These are phyloP conservation scores for Trachelipus rathkii DNA, from an alignment of 1,140 invertebrate species.

Conservation along the genomic window DNA sequence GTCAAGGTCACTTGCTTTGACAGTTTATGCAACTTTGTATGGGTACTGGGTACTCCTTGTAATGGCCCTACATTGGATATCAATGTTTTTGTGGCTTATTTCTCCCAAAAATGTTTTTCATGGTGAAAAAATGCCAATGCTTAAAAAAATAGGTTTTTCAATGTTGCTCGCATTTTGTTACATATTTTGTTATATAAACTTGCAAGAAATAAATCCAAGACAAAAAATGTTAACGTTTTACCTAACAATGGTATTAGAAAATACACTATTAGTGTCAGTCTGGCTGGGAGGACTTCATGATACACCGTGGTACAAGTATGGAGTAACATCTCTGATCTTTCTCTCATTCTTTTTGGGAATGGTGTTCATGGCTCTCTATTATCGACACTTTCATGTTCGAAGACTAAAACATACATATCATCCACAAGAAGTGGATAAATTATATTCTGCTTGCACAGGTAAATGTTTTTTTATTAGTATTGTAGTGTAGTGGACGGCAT, in stretches of 20 bases:
- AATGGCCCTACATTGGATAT: constrained; percentile 72
- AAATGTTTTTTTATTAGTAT: constrained; percentile 11
- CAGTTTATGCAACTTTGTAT: constrained; percentile 79
- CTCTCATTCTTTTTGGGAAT: constrained; percentile 72
- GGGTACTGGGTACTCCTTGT: constrained; percentile 77
- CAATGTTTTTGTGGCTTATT: constrained; percentile 79
- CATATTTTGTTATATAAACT: constrained; percentile 84
- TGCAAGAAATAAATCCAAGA: constrained; percentile 71
- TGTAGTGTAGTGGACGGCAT: not conserved
- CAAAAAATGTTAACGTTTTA: constrained; percentile 83
- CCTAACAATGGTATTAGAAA: constrained; percentile 86
- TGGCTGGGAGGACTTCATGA: constrained; percentile 59
- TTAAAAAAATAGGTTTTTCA: constrained; percentile 62
- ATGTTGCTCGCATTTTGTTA: constrained; percentile 78
- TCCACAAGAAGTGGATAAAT: constrained; percentile 24
- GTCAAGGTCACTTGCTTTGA: constrained; percentile 71
- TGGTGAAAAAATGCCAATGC: constrained; percentile 65
- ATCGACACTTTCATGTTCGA: constrained; percentile 66
- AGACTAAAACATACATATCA: constrained; percentile 50
- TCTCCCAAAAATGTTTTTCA: constrained; percentile 79
- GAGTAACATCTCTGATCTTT: constrained; percentile 59
- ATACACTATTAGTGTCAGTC: constrained; percentile 65
- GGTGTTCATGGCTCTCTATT: constrained; percentile 78
- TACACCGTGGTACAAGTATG: constrained; percentile 57
- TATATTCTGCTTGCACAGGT: constrained; percentile 43